Evolutionary conservation across 2,888 invertebrate genomes (phyloP), one percentile per base, ranked within the genome.

Genomic region (Aporophyla nigra): DNA sequence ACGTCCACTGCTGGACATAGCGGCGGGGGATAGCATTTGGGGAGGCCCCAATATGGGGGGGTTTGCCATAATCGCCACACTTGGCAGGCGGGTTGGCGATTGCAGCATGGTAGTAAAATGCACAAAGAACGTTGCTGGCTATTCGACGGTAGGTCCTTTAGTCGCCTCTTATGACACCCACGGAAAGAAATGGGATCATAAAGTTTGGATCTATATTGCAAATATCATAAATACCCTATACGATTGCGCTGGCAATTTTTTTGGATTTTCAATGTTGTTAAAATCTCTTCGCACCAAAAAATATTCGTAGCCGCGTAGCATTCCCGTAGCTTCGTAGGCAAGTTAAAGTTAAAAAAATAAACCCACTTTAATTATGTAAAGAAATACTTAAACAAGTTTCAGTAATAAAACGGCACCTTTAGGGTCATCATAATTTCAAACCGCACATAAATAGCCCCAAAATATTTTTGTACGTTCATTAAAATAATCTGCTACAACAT

Each of bases 401-500:
- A 19, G 19, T 40, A 46, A 56, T 43, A 66, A 82, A 80, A 80
- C 33, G 10, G 6, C 43, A 49, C 14, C 16, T 33, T 59, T 40
- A 61, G 12, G 33, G 24, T 24, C n/a, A 56, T 68, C 67, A 54
- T 54, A 74, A 56, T 51, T 70, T 59, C n/a, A 16, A 40, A 10
- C 49, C 49, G 21, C 14, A 49, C 14, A 74, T 61, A 65, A 70
- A 75, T 62, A 78, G n/a, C 66, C 27, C 54, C 24, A 65, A 76
- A 81, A 71, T 71, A 67, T 73, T 68, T 61, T 54, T 43, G 69
- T 59, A 63, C 54, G 51, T 65, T 33, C 65, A 61, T 67, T 74
- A 69, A 79, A 87, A 85, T 84, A 87, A 80, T 46, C 76, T 80
- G 74, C 80, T 84, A 83, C 82, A 79, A 77, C 56, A 82, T 88